Evolutionary conservation across 92 coral and sea anemone genomes (phyloP).

Genomic region (Ricordea florida): DNA sequence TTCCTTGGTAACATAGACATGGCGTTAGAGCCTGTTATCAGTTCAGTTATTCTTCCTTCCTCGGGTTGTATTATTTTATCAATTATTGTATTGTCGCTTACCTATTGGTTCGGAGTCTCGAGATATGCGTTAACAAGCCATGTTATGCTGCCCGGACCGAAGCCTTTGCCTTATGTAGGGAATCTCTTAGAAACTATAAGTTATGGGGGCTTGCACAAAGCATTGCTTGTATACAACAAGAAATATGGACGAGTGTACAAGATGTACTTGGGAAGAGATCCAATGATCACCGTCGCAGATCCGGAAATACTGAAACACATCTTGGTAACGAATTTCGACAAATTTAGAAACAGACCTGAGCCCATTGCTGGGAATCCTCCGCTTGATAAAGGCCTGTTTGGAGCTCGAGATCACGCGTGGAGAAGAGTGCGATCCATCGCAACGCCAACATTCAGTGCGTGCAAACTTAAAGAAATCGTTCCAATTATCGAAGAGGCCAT

Average conservation of each 20-base stretch:
- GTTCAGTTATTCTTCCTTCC: no score
- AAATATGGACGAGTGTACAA: conserved; percentile 76
- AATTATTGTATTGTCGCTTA: conserved; percentile 3
- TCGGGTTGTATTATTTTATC: conserved; percentile 3
- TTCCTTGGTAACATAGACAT: no score
- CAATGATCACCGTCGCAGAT: conserved; percentile 60
- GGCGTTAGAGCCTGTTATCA: no score
- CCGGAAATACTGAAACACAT: conserved; percentile 72
- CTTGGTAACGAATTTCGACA: conserved; percentile 70
- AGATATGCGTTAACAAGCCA: conserved; percentile 50
- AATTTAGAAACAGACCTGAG: conserved; percentile 78
- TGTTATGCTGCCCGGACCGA: conserved; percentile 61
- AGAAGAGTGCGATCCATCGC: conserved; percentile 70
- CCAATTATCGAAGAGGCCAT: conserved; percentile 67
- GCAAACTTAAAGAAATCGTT: conserved; percentile 68
- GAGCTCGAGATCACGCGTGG: conserved; percentile 67
- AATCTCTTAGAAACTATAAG: conserved; percentile 53
- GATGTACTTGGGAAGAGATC: conserved; percentile 64
- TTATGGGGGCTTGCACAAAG: conserved; percentile 73
- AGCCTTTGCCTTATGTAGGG: conserved; percentile 80
- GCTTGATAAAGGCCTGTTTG: conserved; percentile 29
- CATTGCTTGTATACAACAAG: conserved; percentile 60
- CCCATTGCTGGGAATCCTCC: conserved; percentile 68
- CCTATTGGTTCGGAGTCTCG: conserved; percentile 78
- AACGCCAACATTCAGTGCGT: conserved; percentile 80